Evolutionary conservation across 2,888 invertebrate genomes (phyloP).

Genomic region (Ennomos erosarius): DNA sequence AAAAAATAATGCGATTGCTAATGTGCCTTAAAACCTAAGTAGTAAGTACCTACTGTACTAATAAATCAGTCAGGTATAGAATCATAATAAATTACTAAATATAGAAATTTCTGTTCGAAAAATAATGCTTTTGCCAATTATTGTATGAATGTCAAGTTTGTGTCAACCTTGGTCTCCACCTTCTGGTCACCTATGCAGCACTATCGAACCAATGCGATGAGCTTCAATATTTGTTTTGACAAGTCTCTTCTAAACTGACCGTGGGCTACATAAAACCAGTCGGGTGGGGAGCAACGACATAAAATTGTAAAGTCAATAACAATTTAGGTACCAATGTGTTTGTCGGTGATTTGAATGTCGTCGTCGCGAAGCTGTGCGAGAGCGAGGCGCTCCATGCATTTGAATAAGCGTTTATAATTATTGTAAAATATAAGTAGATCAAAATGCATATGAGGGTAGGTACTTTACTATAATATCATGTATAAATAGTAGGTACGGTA

Average conservation of each 20-base stretch:
- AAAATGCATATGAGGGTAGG: neutral
- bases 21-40: too few relatives aligned
- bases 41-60: too few relatives aligned
- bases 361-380: constrained; percentile 8
- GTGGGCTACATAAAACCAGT: constrained; percentile 29
- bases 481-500: too few relatives aligned
- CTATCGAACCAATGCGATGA: constrained; percentile 8
- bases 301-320: constrained; percentile 28
- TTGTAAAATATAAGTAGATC: constrained; percentile 8
- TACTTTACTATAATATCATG: too few relatives aligned
- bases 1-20: too few relatives aligned
- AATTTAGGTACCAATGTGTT: constrained; percentile 15
- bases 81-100: too few relatives aligned
- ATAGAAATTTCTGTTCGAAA: too few relatives aligned
- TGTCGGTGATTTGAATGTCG: constrained; percentile 20
- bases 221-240: constrained; percentile 27
- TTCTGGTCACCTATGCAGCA: constrained; percentile 10
- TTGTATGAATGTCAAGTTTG: neutral
- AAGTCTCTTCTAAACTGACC: constrained; percentile 25
- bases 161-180: neutral
- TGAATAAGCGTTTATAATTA: constrained; percentile 7
- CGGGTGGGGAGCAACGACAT: constrained; percentile 30
- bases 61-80: too few relatives aligned
- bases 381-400: constrained; percentile 7
- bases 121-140: too few relatives aligned